phyloP scores from a whole-genome alignment of 2,113 vertebrate genomes.

The Brienomyrus longianalis region DNA sequence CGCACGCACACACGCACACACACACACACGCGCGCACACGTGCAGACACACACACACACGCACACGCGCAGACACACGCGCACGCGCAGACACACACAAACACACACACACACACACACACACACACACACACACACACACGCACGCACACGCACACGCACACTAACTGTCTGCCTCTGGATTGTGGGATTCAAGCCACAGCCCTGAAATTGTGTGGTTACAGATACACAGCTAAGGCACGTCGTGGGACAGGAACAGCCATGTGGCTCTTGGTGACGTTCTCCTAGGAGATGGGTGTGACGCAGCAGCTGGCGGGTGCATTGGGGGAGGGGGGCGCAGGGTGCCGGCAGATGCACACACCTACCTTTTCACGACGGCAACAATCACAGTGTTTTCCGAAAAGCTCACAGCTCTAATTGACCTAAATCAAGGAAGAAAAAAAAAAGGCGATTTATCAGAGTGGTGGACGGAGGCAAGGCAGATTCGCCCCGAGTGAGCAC shows the following conservation, averaged over 20 bases:
- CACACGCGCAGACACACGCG: no score
- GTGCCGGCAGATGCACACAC: neutral
- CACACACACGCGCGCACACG: no score
- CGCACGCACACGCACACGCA: no score
- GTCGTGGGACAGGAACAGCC: neutral
- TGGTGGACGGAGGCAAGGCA: no score
- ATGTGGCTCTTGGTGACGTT: neutral
- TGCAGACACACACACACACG: no score
- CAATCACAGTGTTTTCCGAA: conserved; percentile 89
- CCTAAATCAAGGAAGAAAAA: conserved; percentile 62
- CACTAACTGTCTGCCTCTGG: neutral
- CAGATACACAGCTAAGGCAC: neutral
- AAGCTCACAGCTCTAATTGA: conserved; percentile 81
- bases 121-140: no score
- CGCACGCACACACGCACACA: neutral
- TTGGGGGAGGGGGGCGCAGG: neutral
- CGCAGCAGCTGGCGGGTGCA: neutral
- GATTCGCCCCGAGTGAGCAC: no score
- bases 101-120: neutral
- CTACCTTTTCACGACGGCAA: conserved; percentile 88
- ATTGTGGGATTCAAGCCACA: neutral
- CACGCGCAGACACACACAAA: neutral
- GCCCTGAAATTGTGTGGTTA: neutral
- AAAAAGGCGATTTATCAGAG: neutral
- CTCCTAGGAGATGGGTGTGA: neutral